phyloP scores from a whole-genome alignment of 2,113 vertebrate genomes.

The Psittacula cyanocephala region DNA sequence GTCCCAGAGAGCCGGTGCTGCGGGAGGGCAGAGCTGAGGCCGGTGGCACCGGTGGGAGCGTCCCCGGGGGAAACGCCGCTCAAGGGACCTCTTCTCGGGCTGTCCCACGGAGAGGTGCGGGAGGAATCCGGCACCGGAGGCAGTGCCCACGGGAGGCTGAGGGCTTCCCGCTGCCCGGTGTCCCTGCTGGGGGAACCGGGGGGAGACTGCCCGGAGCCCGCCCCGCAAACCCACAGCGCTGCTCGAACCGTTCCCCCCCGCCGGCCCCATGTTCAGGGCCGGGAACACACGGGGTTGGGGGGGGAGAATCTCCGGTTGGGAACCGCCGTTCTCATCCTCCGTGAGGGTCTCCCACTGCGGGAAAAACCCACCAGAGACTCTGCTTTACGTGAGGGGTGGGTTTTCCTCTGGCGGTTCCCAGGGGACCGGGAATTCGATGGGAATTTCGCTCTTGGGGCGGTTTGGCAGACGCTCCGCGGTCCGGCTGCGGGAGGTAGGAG shows the following conservation, averaged over 20 bases:
- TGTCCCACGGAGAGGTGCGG: neutral
- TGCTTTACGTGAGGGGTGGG: neutral
- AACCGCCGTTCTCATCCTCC: neutral
- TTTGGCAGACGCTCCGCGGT: neutral
- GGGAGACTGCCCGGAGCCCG: neutral
- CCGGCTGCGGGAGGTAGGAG: neutral
- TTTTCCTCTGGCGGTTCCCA: neutral
- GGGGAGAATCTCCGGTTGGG: neutral
- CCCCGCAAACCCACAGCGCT: neutral
- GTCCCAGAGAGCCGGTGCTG: neutral
- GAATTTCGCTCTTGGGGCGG: neutral
- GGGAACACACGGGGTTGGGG: no score
- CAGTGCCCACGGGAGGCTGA: neutral
- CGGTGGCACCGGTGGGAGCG: neutral
- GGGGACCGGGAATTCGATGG: neutral
- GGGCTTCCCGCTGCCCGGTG: neutral
- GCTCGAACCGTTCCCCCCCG: neutral
- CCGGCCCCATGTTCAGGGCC: neutral
- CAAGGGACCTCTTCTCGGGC: neutral
- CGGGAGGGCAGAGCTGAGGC: neutral
- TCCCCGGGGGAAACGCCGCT: no score
- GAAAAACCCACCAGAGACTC: neutral
- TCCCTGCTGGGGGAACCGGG: neutral
- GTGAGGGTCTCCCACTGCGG: neutral
- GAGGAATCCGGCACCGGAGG: neutral